A percentile compares a stretch with the other conserved stretches of the same genome.
phyloP scores from a whole-genome alignment of 2,113 vertebrate species.

The Cricetomys ansorgei region DNA sequence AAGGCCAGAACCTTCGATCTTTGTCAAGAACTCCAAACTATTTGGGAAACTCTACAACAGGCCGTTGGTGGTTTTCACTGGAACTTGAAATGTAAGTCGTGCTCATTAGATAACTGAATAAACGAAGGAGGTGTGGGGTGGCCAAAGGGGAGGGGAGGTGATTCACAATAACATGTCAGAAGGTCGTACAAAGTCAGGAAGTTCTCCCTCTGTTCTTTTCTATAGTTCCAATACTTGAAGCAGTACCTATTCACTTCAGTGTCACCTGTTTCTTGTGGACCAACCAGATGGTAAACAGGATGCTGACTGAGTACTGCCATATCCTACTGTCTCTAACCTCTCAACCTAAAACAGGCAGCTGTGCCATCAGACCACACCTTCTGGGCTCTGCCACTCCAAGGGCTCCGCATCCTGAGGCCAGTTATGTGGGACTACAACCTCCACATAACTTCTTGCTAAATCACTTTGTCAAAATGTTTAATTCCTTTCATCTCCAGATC shows the following conservation, averaged over 20 bases:
- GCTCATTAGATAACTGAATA: background rate
- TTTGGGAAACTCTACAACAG: background rate
- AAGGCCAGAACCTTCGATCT: constrained; percentile 52
- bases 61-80: background rate
- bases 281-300: background rate
- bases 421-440: background rate
- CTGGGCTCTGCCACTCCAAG: background rate
- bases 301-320: background rate
- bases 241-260: background rate
- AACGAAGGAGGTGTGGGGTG: background rate
- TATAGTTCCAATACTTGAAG: constrained; percentile 10
- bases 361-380: background rate
- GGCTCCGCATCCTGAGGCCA: background rate
- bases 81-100: constrained; percentile 21
- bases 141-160: background rate
- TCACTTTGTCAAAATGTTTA: constrained; percentile 10
- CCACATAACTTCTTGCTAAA: background rate
- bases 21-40: constrained; percentile 59
- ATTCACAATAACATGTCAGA: background rate
- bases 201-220: background rate
- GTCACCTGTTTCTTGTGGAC: background rate
- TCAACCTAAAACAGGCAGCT: background rate
- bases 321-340: background rate
- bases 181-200: constrained; percentile 5
- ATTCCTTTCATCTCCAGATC: background rate